phyloP scores from a whole-genome alignment of 2,113 vertebrate species.

The Corvus hawaiiensis region DNA sequence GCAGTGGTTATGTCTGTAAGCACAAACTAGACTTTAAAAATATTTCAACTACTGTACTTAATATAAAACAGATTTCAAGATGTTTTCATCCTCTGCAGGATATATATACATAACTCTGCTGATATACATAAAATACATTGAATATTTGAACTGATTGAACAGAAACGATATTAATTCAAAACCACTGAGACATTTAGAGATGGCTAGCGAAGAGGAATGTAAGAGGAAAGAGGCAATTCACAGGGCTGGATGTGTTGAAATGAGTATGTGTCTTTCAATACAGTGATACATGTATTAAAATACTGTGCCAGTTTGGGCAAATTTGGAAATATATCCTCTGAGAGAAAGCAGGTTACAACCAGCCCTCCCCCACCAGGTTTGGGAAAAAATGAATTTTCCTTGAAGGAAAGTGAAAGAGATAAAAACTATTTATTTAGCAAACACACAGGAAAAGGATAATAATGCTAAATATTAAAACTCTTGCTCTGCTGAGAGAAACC shows the following conservation, averaged over 20 bases:
- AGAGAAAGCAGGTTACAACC: no score
- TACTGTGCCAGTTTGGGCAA: background rate
- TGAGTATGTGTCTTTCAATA: background rate
- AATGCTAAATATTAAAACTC: no score
- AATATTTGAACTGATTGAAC: background rate
- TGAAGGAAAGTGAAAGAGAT: no score
- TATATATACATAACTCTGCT: background rate
- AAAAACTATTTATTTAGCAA: no score
- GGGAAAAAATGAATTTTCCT: no score
- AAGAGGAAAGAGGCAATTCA: background rate
- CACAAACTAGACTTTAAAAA: background rate
- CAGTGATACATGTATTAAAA: background rate
- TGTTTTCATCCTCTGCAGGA: background rate
- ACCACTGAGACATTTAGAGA: background rate
- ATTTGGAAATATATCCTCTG: no score
- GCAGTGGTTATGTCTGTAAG: background rate
- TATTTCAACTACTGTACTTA: background rate
- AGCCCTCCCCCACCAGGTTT: no score
- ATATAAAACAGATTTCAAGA: background rate
- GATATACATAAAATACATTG: rapidly evolving
- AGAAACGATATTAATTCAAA: background rate
- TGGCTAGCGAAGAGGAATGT: background rate
- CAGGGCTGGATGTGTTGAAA: background rate
- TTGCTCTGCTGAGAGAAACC: no score
- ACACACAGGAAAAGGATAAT: no score